phyloP scores from a whole-genome alignment of 2,797 vertebrate species.

The Lateolabrax maculatus region DNA sequence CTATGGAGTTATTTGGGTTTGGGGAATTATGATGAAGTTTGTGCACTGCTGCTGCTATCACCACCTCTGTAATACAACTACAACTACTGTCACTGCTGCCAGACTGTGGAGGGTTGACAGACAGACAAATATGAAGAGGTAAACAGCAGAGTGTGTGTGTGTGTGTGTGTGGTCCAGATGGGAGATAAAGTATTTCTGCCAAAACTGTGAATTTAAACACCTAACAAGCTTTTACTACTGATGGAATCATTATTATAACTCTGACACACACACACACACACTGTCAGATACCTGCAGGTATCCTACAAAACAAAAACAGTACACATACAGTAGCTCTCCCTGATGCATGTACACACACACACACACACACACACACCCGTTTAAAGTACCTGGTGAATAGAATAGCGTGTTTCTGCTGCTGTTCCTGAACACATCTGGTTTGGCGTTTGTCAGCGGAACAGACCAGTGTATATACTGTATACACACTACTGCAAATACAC shows the following conservation, averaged over 20 bases:
- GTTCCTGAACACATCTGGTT: no score
- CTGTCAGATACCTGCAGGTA: background rate
- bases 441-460: no score
- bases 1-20: no score
- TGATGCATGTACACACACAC: background rate
- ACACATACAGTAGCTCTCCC: background rate
- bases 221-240: background rate
- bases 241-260: conserved; percentile 13
- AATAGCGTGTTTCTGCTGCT: no score
- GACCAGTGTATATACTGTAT: no score
- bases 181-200: conserved; percentile 2
- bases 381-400: no score
- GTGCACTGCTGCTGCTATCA: no score
- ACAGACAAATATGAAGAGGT: background rate
- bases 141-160: background rate
- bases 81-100: background rate
- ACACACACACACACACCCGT: background rate
- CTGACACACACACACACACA: background rate
- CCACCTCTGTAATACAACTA: no score
- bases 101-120: background rate
- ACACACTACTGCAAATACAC: no score
- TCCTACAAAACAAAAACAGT: background rate
- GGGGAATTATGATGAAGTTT: no score
- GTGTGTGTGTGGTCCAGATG: background rate
- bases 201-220: conserved; percentile 6